Conservation (phyloP, 2,888 invertebrate genomes). For the Macrophya annulata region DNA sequence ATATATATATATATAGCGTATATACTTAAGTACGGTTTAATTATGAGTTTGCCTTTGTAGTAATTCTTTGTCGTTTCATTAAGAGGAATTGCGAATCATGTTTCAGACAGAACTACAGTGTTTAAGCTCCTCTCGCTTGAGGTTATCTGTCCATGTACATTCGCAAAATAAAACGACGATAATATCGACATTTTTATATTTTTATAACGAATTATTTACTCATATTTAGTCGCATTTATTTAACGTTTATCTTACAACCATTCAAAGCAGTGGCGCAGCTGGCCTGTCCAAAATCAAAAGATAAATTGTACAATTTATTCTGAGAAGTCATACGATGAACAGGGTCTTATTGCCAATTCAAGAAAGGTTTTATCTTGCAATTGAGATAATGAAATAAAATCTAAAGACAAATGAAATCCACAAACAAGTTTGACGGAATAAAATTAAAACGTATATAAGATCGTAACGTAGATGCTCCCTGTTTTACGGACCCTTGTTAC, state of each 20-base stretch:
- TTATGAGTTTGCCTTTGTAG: background rate
- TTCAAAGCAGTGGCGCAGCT: slow-evolving; percentile 20
- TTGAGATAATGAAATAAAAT: slow-evolving; percentile 7
- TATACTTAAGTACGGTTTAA: slow-evolving; percentile 20
- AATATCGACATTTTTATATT: background rate
- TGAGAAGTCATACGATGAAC: background rate
- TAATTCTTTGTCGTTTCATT: background rate
- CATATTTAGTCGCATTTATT: background rate
- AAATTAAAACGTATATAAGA: background rate
- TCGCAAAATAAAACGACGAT: background rate
- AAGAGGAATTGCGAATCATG: slow-evolving; percentile 32
- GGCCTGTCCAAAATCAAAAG: background rate
- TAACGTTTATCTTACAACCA: background rate
- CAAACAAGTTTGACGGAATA: background rate
- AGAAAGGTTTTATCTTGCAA: background rate
- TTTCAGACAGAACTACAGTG: background rate
- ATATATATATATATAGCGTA: too few relatives aligned
- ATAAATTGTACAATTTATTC: background rate
- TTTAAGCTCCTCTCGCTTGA: background rate
- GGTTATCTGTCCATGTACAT: background rate
- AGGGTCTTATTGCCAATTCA: background rate
- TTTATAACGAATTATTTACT: background rate
- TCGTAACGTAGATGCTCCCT: slow-evolving; percentile 3
- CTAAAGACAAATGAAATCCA: background rate
- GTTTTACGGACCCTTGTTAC: background rate